Percentiles rank a stretch among this genome's conserved stretches.
Evolutionary conservation across 2,888 invertebrate genomes (phyloP).

Genomic region (Balanococcus diminutus): DNA sequence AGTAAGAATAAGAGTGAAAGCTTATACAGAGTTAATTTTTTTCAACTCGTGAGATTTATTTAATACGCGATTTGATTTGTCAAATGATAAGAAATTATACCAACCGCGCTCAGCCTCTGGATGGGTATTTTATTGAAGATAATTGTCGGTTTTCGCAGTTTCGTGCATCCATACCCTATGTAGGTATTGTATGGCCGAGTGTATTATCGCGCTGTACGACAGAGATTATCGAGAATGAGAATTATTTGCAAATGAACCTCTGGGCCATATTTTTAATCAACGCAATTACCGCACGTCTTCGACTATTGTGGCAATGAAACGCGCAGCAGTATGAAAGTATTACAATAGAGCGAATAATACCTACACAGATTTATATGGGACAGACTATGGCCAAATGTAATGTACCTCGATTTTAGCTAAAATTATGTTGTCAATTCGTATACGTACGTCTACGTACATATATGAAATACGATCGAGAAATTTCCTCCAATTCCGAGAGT

Average conservation of each 20-base stretch:
- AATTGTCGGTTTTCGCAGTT: conserved; percentile 6
- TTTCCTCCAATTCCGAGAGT: background rate
- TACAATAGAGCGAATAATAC: background rate
- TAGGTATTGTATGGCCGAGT: background rate
- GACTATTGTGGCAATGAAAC: background rate
- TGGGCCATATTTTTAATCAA: background rate
- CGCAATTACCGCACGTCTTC: background rate
- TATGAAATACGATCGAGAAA: background rate
- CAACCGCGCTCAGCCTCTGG: background rate
- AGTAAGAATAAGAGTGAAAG: conserved; percentile 14
- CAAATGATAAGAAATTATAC: conserved; percentile 19
- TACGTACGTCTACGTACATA: too few relatives aligned
- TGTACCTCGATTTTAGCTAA: background rate
- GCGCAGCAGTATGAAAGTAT: background rate
- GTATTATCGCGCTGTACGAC: background rate
- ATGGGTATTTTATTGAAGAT: conserved; percentile 12
- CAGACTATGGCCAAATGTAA: background rate
- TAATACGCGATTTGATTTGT: background rate
- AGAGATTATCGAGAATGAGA: background rate
- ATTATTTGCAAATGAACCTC: conserved; percentile 41
- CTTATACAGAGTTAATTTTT: background rate
- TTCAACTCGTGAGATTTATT: background rate
- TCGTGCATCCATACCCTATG: background rate
- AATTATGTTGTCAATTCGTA: conserved; percentile 3
- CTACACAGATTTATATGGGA: background rate